Evolutionary conservation across 2,113 vertebrate species (phyloP), one percentile per base, ranked within the genome.

Genomic region (Rhodinocichla rosea): DNA sequence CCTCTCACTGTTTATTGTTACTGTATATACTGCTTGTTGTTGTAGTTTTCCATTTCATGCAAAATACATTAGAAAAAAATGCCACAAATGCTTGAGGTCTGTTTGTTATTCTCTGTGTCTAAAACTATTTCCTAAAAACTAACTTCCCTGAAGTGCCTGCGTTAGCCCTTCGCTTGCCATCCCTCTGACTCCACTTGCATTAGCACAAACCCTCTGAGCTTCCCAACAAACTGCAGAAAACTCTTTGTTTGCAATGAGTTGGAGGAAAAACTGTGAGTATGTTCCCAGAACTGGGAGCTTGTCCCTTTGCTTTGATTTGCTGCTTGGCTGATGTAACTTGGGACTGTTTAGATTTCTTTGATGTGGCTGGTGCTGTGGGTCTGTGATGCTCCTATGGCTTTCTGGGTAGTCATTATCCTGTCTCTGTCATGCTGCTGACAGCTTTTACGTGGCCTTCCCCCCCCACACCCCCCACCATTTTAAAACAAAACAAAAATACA

Each of bases 1-100:
- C 63, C 44, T 70, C 4, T 1, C 18, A 5, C 75, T 76, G 45
- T 69, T 90, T 90, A 9, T 85, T 82, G 30, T 69, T 52, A 12
- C 78, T 60, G 74, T 19, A 16, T 26, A 39, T 35, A 22, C 19
- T 4, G 15, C 53, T 89, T 39, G 32, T 69, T 83, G 77, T 8
- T 69, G 89, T 70, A 74, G 71, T 69, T 94, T 94, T 89, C 76
- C 59, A 33, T 73, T 88, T 86, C 86, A 86, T 90, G 71, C 37
- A 92, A 95, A 92, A 95, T 86, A 65, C 67, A 80, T 92, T 0
- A 21, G 35, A 50, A 62, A 74, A 65, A 57, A 76, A 47, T 35
- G 39, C 79, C 86, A 53, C 0, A 1, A 49, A n/a, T 76, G 71
- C 71, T 77, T 65, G 89, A 86, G 68, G 91, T 83, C 80, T 95